Base-by-base conservation (phyloP, 2,113 vertebrate species). In the Numida meleagris region DNA sequence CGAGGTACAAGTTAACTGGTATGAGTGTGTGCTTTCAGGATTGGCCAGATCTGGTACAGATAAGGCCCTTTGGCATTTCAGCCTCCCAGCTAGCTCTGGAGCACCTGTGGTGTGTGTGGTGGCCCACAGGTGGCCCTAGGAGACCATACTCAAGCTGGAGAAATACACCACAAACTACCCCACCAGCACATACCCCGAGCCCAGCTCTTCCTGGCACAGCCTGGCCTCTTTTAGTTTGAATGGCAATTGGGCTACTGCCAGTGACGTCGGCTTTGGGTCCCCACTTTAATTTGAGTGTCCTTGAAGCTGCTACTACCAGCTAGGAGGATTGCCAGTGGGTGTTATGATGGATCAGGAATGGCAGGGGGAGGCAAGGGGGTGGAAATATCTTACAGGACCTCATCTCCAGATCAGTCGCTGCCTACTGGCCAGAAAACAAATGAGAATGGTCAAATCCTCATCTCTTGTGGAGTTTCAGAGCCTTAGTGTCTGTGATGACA, bases 1-100 rank as follows among this genome's bases (percentile, higher is more conserved):
- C 5, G 4, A 6, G 7, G 6, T 25, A 29, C 0, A 0, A 59
- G 57, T 14, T 84, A 36, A 7, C 16, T 16, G 10, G 25, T 24
- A 9, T 40, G 45, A 48, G 42, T 21, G 27, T 57, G 29, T 1
- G 1, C 36, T 40, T 34, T 78, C 33, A 33, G 33, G 20, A 15
- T 9, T 57, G 53, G 42, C 23, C 23, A 82, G 43, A 29, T 48
- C 72, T 48, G 38, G 40, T 66, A 38, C 21, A 66, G 59, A 50
- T 40, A 16, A 77, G 50, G 27, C n/a, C 36, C 14, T 5, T 38
- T 34, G 16, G 5, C 21, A 20, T 67, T 67, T 73, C 66, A 82
- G n/a, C 8, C 27, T 14, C 34, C 4, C 33, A 27, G 16, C 27
- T 67, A 82, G 51, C 40, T 86, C 51, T n/a, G 13, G 51, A 15